These are phyloP conservation scores for Prosopocoilus inquinatus DNA, from an alignment of 2,888 invertebrate genomes.

Conservation along the genomic window DNA sequence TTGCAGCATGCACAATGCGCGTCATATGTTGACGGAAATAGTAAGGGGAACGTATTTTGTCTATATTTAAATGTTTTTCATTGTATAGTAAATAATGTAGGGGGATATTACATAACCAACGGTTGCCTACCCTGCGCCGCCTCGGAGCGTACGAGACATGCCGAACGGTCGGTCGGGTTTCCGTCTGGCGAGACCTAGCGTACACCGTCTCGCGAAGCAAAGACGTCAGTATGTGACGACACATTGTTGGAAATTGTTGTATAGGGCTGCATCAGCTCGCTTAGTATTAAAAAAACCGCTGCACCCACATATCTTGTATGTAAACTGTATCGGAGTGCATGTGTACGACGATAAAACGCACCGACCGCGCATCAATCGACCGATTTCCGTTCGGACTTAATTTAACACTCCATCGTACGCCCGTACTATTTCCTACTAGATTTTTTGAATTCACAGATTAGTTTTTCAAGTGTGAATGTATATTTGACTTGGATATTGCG, in stretches of 20 bases:
- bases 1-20: slow-evolving; percentile 8
- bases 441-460: slow-evolving; percentile 3
- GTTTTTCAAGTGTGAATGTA: slow-evolving; percentile 30
- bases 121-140: slow-evolving; percentile 39
- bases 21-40: slow-evolving; percentile 35
- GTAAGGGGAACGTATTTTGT: slow-evolving; percentile 33
- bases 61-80: slow-evolving; percentile 39
- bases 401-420: neutral
- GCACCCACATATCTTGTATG: slow-evolving; percentile 8
- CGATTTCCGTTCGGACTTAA: neutral
- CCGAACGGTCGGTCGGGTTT: slow-evolving; percentile 42
- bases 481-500: slow-evolving; percentile 40
- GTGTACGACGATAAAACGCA: slow-evolving; percentile 4
- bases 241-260: slow-evolving; percentile 32
- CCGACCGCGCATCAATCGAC: slow-evolving; percentile 2
- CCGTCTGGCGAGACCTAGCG: slow-evolving; percentile 42
- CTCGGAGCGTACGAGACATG: slow-evolving; percentile 36
- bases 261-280: slow-evolving; percentile 9
- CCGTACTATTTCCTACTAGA: neutral
- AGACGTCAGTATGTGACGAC: slow-evolving; percentile 47
- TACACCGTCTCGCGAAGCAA: slow-evolving; percentile 32
- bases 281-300: slow-evolving; percentile 14
- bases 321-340: slow-evolving; percentile 12
- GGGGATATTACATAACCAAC: slow-evolving; percentile 44
- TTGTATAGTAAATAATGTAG: slow-evolving; percentile 42